Base-by-base conservation (phyloP, 1,140 invertebrate genomes). In the Dendroctonus ponderosae region DNA sequence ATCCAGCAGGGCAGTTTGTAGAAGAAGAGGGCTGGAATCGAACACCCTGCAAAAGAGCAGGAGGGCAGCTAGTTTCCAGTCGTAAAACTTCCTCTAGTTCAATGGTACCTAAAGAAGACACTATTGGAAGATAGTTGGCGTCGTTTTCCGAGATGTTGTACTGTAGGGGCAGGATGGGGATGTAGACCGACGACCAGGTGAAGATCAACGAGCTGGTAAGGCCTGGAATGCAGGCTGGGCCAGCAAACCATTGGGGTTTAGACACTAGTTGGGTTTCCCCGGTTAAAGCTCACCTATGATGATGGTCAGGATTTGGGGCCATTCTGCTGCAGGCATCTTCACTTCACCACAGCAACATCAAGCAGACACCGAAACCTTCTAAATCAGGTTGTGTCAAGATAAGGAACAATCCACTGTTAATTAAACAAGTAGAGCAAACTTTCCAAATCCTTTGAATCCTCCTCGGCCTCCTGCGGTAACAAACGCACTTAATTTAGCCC, bases 1-100 rank as follows among this genome's bases (percentile, higher is more conserved):
- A 74, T 66, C 5, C 52, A 46, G 43, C 73, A 70, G 15, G 39
- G 58, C 0, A 70, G 49, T 48, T 59, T 70, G 4, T 59, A 67
- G 42, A 71, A 71, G 3, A 70, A 43, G 5, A 64, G 44, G 7
- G 58, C 56, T 5, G 65, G 48, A 7, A 68, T 12, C 11, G 70
- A 41, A 12, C 43, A 46, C 5, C 62, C 62, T 64, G 42, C 11
- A 64, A 64, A 43, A n/a, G 7, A 52, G 12, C 8, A 46, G 12
- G 8, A 46, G 12, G 38, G 6, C 9, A 40, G 11, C 41, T 56
- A 6, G 26, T 9, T 9, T 40, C n/a, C n/a, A n/a, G 40, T 39
- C n/a, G n/a, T n/a, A n/a, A n/a, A n/a, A n/a, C n/a, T n/a, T 39
- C n/a, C 0, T 56, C 5, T 5, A 5, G n/a, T 11, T 56, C n/a